These are phyloP conservation scores for Cyclophora punctaria DNA, from an alignment of 2,888 invertebrate species.

Conservation along the genomic window DNA sequence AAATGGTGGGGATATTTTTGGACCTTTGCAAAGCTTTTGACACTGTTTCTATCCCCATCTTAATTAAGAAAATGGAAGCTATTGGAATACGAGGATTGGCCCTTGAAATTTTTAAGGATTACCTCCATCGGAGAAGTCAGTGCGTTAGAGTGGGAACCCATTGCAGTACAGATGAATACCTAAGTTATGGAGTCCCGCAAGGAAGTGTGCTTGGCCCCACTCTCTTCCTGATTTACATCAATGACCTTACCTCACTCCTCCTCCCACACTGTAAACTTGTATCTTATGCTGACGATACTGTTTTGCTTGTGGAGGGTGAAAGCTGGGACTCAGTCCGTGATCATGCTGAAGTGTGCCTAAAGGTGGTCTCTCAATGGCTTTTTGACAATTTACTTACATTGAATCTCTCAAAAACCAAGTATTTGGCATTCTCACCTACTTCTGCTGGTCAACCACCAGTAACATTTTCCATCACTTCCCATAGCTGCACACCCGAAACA, in stretches of 20 bases:
- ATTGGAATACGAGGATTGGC: conserved; percentile 6
- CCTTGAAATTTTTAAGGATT: conserved; percentile 6
- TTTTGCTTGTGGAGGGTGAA: not conserved
- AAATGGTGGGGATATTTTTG: not conserved
- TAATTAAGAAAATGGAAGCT: conserved; percentile 5
- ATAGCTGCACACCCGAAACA: too few relatives aligned
- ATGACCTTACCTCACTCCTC: conserved; percentile 4
- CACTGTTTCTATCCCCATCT: not conserved
- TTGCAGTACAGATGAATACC: not conserved
- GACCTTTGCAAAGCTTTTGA: not conserved
- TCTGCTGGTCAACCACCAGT: too few relatives aligned
- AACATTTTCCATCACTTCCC: too few relatives aligned
- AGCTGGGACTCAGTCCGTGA: too few relatives aligned
- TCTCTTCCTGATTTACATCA: conserved; percentile 8
- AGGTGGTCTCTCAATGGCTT: too few relatives aligned
- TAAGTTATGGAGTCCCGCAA: too few relatives aligned
- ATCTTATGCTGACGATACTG: conserved; percentile 5
- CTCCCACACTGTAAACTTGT: too few relatives aligned
- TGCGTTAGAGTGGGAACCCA: conserved; percentile 1
- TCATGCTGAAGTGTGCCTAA: too few relatives aligned
- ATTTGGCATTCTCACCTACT: too few relatives aligned
- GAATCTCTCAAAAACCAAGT: too few relatives aligned
- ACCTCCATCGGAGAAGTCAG: conserved; percentile 3
- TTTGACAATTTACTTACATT: too few relatives aligned
- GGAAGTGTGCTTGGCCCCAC: conserved; percentile 11